Evolutionary conservation across 2,113 vertebrate species (phyloP).

Genomic region (Oreochromis niloticus): DNA sequence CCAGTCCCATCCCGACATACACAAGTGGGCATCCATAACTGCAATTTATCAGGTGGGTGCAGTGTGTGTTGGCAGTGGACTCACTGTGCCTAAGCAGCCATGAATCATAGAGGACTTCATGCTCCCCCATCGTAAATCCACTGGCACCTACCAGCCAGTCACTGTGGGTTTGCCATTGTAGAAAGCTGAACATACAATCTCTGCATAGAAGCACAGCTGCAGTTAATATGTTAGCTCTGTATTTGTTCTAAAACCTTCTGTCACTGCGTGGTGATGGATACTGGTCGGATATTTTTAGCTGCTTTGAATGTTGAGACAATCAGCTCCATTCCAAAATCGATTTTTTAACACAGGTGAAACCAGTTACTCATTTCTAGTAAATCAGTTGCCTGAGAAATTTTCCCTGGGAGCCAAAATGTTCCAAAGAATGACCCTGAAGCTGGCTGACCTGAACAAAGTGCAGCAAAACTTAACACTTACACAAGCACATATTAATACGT

Average conservation of each 20-base stretch:
- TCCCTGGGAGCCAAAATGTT: background rate
- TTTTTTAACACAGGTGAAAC: background rate
- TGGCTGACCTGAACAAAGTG: background rate
- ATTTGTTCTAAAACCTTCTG: background rate
- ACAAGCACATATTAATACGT: background rate
- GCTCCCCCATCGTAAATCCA: slow-evolving; percentile 26
- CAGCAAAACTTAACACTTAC: background rate
- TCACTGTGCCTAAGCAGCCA: background rate
- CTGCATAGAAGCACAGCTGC: background rate
- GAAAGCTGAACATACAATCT: background rate
- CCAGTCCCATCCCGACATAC: background rate
- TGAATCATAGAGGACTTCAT: slow-evolving; percentile 32
- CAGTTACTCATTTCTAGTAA: background rate
- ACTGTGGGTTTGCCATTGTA: background rate
- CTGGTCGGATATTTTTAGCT: background rate
- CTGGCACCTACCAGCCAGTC: background rate
- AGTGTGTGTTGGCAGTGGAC: background rate
- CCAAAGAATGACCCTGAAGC: background rate
- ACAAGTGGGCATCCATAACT: background rate
- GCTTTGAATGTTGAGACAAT: background rate
- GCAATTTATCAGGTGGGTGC: slow-evolving; percentile 1
- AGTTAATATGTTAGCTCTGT: background rate
- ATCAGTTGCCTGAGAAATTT: background rate
- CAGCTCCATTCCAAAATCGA: background rate
- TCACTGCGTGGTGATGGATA: background rate